Evolutionary conservation across 2,888 invertebrate species (phyloP).

Genomic region (Drosophila atroscutellata): DNA sequence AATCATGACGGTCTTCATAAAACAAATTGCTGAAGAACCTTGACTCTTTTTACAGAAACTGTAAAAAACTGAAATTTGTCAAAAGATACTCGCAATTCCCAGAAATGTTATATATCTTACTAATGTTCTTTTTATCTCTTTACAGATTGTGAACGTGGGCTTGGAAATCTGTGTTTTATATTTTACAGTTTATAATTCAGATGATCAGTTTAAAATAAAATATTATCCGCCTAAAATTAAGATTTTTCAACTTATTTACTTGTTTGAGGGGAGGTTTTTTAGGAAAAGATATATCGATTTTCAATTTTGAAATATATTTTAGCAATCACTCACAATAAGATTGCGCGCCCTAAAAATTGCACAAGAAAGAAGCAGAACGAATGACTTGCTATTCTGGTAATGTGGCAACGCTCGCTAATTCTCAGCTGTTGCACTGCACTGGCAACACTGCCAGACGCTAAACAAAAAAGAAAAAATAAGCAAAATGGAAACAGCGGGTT

Average conservation of each 20-base stretch:
- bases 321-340: conserved; percentile 1
- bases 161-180: neutral
- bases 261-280: neutral
- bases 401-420: conserved; percentile 35
- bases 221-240: neutral
- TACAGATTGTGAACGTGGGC: conserved; percentile 19
- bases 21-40: conserved; percentile 87
- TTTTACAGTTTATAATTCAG: neutral
- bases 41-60: conserved; percentile 73
- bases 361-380: conserved; percentile 17
- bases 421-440: conserved; percentile 49
- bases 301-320: neutral
- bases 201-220: neutral
- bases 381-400: conserved; percentile 52
- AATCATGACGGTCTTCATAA: conserved; percentile 92
- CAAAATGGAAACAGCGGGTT: conserved; percentile 83
- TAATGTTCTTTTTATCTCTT: conserved; percentile 13
- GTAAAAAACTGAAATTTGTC: conserved; percentile 64
- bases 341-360: conserved; percentile 6
- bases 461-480: conserved; percentile 52
- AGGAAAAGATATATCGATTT: neutral
- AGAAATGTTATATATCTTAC: neutral
- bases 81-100: neutral
- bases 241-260: conserved; percentile 1
- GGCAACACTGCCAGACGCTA: conserved; percentile 57